A percentile compares a stretch with the other conserved stretches of the same genome.
Conservation (phyloP, 2,797 vertebrate species). For the Enteromius treurensis region DNA sequence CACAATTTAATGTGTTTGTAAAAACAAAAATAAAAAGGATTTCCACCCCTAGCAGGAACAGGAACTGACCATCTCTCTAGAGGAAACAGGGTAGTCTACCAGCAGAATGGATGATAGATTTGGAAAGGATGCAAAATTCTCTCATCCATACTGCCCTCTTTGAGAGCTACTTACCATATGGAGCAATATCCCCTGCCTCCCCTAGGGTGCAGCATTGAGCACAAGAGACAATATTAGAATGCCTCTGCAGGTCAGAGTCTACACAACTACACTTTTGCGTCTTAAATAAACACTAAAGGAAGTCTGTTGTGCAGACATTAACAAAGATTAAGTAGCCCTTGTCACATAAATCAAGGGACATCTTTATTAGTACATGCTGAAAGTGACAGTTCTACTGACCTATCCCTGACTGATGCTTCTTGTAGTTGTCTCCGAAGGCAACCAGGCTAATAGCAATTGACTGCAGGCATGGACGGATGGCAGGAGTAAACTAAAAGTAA, state of each 20-base stretch:
- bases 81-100: constrained; percentile 18
- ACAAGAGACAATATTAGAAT: constrained; percentile 71
- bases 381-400: constrained; percentile 73
- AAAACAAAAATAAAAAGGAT: not conserved
- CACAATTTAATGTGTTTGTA: not conserved
- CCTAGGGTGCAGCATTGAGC: constrained; percentile 78
- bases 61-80: not conserved
- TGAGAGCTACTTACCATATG: constrained; percentile 79
- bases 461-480: constrained; percentile 90
- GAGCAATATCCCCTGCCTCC: constrained; percentile 78
- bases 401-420: constrained; percentile 84
- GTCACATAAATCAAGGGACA: not conserved
- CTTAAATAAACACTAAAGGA: constrained; percentile 2
- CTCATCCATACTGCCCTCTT: not conserved
- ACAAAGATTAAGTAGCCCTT: not conserved
- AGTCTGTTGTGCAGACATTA: constrained; percentile 7
- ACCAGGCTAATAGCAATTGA: constrained; percentile 90
- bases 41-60: not conserved
- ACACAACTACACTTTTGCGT: constrained; percentile 2
- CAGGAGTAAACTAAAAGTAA: constrained; percentile 84
- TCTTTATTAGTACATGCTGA: not conserved
- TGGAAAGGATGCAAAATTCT: constrained; percentile 6
- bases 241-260: constrained; percentile 2
- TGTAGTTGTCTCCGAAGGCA: constrained; percentile 93
- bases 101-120: constrained; percentile 6